phyloP scores from a whole-genome alignment of 1,140 invertebrate species.

The Bacillus rossius region DNA sequence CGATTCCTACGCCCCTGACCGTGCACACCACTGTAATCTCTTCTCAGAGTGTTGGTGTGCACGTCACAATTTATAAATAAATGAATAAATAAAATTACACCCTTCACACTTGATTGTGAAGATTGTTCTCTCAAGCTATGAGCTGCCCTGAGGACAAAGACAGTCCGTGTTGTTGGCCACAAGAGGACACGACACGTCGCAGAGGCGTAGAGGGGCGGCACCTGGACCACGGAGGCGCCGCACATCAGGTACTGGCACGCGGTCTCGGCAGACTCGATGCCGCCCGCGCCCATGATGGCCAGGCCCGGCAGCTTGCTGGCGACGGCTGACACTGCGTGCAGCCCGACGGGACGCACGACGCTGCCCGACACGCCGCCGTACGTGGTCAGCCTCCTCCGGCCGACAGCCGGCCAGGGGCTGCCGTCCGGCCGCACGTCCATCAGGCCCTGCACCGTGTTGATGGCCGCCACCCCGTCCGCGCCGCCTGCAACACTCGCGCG shows the following conservation, averaged over 20 bases:
- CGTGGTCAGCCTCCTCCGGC: constrained; percentile 74
- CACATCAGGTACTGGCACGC: constrained; percentile 89
- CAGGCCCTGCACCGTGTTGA: constrained; percentile 92
- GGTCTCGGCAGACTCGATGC: constrained; percentile 93
- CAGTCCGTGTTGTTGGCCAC: too few species aligned
- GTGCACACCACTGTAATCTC: too few species aligned
- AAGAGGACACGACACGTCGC: too few species aligned
- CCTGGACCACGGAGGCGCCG: constrained; percentile 87
- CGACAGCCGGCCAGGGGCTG: constrained; percentile 88
- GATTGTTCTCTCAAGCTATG: too few species aligned
- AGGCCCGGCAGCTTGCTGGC: constrained; percentile 77
- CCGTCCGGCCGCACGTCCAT: constrained; percentile 81
- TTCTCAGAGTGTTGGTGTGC: too few species aligned
- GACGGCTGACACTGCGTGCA: constrained; percentile 85
- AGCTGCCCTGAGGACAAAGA: too few species aligned
- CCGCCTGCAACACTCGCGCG: constrained; percentile 55
- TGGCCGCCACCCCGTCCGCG: constrained; percentile 92
- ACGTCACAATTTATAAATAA: too few species aligned
- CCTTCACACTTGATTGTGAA: too few species aligned
- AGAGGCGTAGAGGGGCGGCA: constrained; percentile 38
- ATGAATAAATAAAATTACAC: too few species aligned
- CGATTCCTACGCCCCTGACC: too few species aligned
- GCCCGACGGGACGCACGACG: constrained; percentile 87
- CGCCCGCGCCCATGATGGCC: constrained; percentile 91
- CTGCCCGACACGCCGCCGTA: constrained; percentile 97